Percentiles rank a stretch among this genome's conserved stretches.
These are phyloP conservation scores for Collichthys lucidus DNA, from an alignment of 2,113 vertebrate species.

Conservation along the genomic window DNA sequence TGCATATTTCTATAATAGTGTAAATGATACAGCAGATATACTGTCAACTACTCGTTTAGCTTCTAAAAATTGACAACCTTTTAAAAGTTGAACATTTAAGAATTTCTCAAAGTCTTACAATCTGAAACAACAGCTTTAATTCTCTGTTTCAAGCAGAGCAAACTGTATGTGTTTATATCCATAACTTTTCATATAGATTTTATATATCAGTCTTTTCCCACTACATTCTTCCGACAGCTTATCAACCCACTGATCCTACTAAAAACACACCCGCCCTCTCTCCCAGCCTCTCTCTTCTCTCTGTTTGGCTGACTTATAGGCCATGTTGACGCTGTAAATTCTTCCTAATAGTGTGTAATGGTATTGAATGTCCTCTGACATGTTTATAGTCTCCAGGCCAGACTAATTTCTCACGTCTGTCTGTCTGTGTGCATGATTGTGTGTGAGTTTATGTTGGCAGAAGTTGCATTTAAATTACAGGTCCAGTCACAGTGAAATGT, in stretches of 20 bases:
- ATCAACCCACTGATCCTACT: conserved; percentile 14
- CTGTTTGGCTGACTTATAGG: background rate
- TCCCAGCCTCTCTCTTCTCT: background rate
- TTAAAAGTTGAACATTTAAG: too few species aligned
- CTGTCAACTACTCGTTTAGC: too few species aligned
- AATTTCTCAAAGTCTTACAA: too few species aligned
- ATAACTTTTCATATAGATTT: too few species aligned
- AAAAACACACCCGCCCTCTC: conserved; percentile 4
- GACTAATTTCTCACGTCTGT: conserved; percentile 24
- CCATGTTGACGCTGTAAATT: conserved; percentile 53
- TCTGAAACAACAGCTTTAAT: too few species aligned
- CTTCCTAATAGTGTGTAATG: conserved; percentile 55
- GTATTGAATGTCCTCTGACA: conserved; percentile 50
- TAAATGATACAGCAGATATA: background rate
- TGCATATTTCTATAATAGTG: too few species aligned
- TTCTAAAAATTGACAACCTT: too few species aligned
- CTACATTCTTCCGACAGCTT: background rate
- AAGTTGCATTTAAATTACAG: conserved; percentile 1
- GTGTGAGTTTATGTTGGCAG: conserved; percentile 48
- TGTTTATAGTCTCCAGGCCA: conserved; percentile 51
- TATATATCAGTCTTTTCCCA: background rate
- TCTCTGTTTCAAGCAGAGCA: too few species aligned
- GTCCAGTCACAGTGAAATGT: conserved; percentile 30
- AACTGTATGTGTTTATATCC: background rate
- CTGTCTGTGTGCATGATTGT: conserved; percentile 12